Evolutionary conservation across 2,888 invertebrate species (phyloP), one percentile per base, ranked within the genome.

Genomic region (Tachystola acroxantha): DNA sequence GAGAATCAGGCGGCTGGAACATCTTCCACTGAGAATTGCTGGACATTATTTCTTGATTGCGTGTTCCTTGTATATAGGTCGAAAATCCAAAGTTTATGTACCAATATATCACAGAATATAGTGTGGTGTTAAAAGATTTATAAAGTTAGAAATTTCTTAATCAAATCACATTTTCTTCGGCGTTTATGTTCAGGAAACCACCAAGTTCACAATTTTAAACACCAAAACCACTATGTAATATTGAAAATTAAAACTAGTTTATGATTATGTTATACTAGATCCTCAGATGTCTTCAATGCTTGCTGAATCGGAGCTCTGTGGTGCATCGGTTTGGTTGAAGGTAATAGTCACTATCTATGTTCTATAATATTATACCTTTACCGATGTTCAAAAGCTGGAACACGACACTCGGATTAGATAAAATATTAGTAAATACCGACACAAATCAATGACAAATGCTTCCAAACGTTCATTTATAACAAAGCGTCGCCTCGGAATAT

Each of bases 221-320:
- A 77, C 75, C 64, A 71, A 73, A 66, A 67, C 54, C 73, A 77
- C 71, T 59, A n/a, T n/a, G n/a, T n/a, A 65, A 57, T 64, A 50
- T 74, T 73, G 64, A 72, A 77, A 73, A 69, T 72, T 86, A 84
- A 87, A 82, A 84, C 88, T 88, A 55, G 29, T 89, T 90, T 70
- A 68, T 55, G 60, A 65, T 61, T 65, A 67, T 66, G 62, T 65
- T 74, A 74, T 57, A 69, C 71, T 76, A 73, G 89, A 91, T 93
- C 92, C 92, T 92, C 93, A 93, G 93, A 93, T 93, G 93, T 93
- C 93, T 91, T 93, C 93, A 93, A 93, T 93, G 93, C 92, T 92
- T 92, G 93, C 93, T 93, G 93, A 90, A 91, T 92, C 91, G 90
- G 91, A 89, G 88, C 92, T 74, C 65, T 68, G 71, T 69, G 82